phyloP scores from a whole-genome alignment of 2,797 vertebrate genomes.

The Podargus strigoides region DNA sequence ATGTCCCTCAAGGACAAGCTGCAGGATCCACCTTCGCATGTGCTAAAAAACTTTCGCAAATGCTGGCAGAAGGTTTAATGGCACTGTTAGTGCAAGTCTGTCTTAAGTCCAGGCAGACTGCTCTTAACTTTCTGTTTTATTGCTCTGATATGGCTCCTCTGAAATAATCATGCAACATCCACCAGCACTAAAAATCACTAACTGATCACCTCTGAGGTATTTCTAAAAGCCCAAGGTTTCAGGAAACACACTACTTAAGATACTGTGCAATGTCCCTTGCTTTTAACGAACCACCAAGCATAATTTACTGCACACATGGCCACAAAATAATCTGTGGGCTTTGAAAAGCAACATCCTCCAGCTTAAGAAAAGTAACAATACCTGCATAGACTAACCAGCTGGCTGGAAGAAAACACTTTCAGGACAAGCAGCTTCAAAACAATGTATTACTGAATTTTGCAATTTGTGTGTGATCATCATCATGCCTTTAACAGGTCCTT shows the following conservation, averaged over 20 bases:
- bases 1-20: neutral
- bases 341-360: neutral
- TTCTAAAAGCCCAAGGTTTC: neutral
- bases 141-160: neutral
- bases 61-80: neutral
- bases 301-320: neutral
- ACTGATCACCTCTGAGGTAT: neutral
- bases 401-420: neutral
- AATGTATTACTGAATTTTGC: neutral
- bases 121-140: neutral
- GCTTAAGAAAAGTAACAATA: neutral
- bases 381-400: neutral
- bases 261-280: neutral
- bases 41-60: neutral
- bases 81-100: neutral
- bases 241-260: neutral
- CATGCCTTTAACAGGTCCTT: neutral
- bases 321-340: neutral
- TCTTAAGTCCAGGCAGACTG: neutral
- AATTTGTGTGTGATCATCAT: neutral
- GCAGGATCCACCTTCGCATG: neutral
- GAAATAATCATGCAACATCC: neutral
- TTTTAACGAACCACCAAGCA: neutral
- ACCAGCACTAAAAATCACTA: neutral
- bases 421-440: neutral